A percentile compares a stretch with the other conserved stretches of the same genome.
Evolutionary conservation across 2,113 vertebrate genomes (phyloP).

Genomic region (Pycnonotus jocosus): DNA sequence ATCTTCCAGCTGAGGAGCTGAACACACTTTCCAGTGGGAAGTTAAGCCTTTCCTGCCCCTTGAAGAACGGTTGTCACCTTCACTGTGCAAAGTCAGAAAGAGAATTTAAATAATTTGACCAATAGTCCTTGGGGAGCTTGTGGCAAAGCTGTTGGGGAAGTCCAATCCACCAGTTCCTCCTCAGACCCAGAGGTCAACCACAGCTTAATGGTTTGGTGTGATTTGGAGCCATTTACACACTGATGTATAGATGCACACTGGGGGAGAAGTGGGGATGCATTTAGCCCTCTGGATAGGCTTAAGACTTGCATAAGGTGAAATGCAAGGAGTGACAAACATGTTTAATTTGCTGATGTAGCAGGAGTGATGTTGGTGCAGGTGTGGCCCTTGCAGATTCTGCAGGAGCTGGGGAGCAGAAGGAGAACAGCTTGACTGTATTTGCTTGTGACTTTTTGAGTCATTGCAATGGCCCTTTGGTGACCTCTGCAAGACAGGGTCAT

Average conservation of each 20-base stretch:
- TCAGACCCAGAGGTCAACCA: neutral
- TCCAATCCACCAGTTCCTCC: neutral
- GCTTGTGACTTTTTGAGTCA: neutral
- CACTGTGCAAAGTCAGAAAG: neutral
- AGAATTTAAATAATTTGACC: neutral
- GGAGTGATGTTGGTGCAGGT: neutral
- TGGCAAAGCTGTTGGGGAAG: neutral
- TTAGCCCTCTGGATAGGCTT: neutral
- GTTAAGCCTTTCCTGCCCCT: neutral
- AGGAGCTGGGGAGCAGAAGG: neutral
- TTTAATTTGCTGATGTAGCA: neutral
- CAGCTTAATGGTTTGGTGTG: neutral
- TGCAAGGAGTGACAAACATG: neutral
- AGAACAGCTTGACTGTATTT: neutral
- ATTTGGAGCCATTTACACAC: neutral
- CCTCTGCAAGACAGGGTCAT: neutral
- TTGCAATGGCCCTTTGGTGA: neutral
- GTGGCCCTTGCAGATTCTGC: neutral
- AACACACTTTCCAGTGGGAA: neutral
- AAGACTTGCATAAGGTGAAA: neutral
- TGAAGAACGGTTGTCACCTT: neutral
- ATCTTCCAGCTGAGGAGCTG: neutral
- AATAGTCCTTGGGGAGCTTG: neutral
- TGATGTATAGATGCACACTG: neutral
- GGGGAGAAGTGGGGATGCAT: neutral